Evolutionary conservation across 2,113 vertebrate genomes (phyloP).

Genomic region (Lepisosteus oculatus): DNA sequence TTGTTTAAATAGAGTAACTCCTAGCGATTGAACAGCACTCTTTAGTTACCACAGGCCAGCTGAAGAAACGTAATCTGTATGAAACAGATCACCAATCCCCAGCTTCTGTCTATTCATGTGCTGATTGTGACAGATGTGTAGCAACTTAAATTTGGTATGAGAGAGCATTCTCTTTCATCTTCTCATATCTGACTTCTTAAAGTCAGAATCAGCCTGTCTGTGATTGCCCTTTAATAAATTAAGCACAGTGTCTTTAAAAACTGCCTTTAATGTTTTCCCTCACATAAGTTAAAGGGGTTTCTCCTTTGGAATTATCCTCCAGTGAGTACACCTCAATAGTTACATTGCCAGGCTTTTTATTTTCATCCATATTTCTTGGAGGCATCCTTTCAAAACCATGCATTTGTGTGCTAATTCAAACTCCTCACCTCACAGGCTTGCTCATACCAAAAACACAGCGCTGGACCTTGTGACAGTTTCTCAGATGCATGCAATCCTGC

Average conservation of each 20-base stretch:
- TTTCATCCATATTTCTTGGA: background rate
- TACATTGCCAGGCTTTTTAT: background rate
- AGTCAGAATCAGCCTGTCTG: background rate
- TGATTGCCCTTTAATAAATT: background rate
- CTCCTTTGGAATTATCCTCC: background rate
- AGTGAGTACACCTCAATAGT: background rate
- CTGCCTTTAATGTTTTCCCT: background rate
- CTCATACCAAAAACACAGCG: background rate
- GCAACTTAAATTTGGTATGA: background rate
- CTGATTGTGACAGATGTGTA: no score
- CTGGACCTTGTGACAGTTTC: background rate
- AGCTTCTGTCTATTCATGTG: no score
- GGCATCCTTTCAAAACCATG: background rate
- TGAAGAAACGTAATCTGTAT: no score
- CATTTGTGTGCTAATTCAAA: background rate
- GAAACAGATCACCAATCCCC: no score
- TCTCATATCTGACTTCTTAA: background rate
- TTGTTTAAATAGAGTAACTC: no score
- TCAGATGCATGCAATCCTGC: background rate
- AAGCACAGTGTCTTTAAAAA: background rate
- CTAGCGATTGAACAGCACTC: no score
- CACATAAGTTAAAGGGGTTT: conserved; percentile 2
- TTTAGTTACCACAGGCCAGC: no score
- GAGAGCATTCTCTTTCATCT: background rate
- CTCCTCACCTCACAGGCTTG: background rate